A percentile compares a stretch with the other conserved stretches of the same genome.
These are phyloP conservation scores for Labeo calbasu DNA, from an alignment of 2,797 vertebrate genomes.

Conservation along the genomic window DNA sequence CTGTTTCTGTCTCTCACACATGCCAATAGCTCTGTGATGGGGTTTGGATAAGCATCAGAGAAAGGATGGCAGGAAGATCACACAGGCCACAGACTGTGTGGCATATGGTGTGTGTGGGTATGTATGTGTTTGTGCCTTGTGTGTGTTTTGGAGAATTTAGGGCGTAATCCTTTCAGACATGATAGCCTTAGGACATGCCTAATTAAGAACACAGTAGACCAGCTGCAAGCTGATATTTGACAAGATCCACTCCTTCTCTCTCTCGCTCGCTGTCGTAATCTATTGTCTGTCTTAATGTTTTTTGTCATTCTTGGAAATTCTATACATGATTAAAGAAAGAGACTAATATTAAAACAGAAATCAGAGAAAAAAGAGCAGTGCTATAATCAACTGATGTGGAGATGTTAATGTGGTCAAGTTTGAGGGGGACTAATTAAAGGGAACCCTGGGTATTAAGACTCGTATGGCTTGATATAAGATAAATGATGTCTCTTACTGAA, in stretches of 20 bases:
- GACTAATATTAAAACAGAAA: neutral
- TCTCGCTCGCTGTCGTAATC: neutral
- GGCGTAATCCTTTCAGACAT: constrained; percentile 39
- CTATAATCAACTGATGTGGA: neutral
- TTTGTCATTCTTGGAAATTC: neutral
- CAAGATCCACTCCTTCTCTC: neutral
- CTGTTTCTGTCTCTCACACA: constrained; percentile 20
- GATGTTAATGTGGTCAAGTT: neutral
- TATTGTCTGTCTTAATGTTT: neutral
- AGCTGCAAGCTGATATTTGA: constrained; percentile 39
- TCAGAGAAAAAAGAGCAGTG: constrained; percentile 5
- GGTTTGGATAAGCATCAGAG: constrained; percentile 27
- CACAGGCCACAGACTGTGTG: constrained; percentile 33
- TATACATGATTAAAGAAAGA: neutral
- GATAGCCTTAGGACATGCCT: constrained; percentile 42
- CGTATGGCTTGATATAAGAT: no score
- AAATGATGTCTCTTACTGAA: no score
- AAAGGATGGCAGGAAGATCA: constrained; percentile 19
- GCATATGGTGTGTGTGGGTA: constrained; percentile 30
- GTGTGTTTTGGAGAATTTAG: constrained; percentile 43
- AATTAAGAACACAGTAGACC: constrained; percentile 50
- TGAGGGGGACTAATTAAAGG: neutral
- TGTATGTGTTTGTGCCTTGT: neutral
- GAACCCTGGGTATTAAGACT: no score
- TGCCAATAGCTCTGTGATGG: neutral